These are phyloP conservation scores for Ailuropoda melanoleuca DNA, from an alignment of 2,113 vertebrate species.

Conservation along the genomic window DNA sequence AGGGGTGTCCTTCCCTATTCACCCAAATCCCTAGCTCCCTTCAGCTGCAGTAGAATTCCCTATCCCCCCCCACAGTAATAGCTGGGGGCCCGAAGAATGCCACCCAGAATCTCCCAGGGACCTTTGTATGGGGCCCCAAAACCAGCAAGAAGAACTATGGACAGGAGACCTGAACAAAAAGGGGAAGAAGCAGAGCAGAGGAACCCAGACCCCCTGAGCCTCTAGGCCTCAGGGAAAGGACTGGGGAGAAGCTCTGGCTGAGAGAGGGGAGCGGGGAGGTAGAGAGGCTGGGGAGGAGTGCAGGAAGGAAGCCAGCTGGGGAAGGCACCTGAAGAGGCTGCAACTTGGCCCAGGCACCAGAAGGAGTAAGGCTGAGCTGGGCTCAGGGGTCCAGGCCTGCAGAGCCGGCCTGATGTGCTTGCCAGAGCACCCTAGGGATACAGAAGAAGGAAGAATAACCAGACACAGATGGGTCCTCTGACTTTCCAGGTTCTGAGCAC, in stretches of 20 bases:
- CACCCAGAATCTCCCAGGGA: not conserved
- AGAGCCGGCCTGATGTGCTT: not conserved
- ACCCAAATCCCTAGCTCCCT: not conserved
- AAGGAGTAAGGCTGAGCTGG: not conserved
- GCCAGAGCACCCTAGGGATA: not conserved
- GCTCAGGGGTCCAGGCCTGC: not conserved
- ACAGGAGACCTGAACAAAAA: not conserved
- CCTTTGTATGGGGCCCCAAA: not conserved
- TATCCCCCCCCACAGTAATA: not conserved
- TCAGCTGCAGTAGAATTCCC: not conserved
- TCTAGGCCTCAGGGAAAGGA: not conserved
- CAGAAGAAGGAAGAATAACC: not conserved
- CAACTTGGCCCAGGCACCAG: not conserved
- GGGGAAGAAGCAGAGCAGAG: not conserved
- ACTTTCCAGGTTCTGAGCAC: not conserved
- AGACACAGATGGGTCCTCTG: not conserved
- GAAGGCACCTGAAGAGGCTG: not conserved
- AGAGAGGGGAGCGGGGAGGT: no score
- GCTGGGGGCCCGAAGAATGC: not conserved
- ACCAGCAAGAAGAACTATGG: not conserved
- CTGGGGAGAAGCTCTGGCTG: not conserved
- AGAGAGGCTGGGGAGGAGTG: not conserved
- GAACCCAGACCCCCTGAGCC: not conserved
- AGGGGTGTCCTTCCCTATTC: not conserved
- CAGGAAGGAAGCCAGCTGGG: not conserved